phyloP scores from a whole-genome alignment of 2,888 invertebrate genomes.

The Amblyjoppa fuscipennis region DNA sequence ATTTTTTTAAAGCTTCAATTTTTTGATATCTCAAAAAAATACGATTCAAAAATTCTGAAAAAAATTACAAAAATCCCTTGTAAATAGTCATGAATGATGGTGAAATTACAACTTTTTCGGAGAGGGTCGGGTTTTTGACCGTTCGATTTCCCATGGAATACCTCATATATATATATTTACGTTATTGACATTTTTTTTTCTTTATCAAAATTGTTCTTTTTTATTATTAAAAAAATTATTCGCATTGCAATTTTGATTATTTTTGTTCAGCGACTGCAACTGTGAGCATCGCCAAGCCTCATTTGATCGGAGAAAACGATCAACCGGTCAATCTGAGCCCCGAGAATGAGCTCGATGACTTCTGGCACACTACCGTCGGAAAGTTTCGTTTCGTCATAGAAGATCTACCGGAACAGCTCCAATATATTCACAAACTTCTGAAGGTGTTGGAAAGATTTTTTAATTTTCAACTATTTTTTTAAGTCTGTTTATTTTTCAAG shows the following conservation, averaged over 20 bases:
- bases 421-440: constrained; percentile 96
- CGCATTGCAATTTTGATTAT: background rate
- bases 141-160: too few relatives aligned
- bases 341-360: constrained; percentile 92
- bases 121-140: too few relatives aligned
- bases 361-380: constrained; percentile 97
- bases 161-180: too few relatives aligned
- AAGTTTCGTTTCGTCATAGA: constrained; percentile 96
- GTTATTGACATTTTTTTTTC: background rate
- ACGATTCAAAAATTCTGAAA: too few relatives aligned
- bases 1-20: too few relatives aligned
- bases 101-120: too few relatives aligned
- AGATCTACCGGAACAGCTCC: constrained; percentile 95
- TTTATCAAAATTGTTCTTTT: background rate
- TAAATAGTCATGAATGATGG: too few relatives aligned
- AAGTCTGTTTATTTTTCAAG: constrained; percentile 38
- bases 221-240: background rate
- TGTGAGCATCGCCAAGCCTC: constrained; percentile 91
- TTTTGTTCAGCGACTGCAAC: constrained; percentile 88
- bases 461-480: background rate
- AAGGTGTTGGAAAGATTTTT: constrained; percentile 86
- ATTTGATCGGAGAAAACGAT: constrained; percentile 92
- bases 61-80: too few relatives aligned
- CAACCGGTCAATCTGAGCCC: constrained; percentile 89
- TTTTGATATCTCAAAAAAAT: too few relatives aligned